Evolutionary conservation across 1,140 invertebrate species (phyloP).

Genomic region (Apis florea): DNA sequence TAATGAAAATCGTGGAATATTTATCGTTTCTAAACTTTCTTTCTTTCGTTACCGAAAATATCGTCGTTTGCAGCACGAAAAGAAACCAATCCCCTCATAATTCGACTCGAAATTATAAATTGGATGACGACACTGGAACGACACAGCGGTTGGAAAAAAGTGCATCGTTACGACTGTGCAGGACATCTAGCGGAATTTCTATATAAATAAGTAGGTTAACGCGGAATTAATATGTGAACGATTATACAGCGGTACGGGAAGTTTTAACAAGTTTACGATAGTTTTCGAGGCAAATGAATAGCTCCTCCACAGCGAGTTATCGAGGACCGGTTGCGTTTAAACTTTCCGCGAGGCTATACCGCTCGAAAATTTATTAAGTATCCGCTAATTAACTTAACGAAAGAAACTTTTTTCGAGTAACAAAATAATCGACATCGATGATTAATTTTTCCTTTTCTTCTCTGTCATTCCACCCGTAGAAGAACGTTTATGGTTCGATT

Average conservation of each 20-base stretch:
- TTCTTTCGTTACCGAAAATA: neutral
- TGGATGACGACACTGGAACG: neutral
- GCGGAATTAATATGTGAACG: constrained; percentile 24
- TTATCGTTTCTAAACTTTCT: neutral
- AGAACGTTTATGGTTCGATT: neutral
- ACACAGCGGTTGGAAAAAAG: neutral
- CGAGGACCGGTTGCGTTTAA: neutral
- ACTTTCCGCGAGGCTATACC: neutral
- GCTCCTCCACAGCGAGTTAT: neutral
- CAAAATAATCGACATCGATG: no score
- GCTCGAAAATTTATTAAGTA: neutral
- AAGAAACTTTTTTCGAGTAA: neutral
- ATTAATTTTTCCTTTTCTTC: neutral
- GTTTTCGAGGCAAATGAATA: constrained; percentile 5
- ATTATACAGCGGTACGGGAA: constrained; percentile 7
- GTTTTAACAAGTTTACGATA: constrained; percentile 37
- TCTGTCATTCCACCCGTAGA: no score
- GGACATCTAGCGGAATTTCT: neutral
- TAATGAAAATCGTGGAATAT: neutral
- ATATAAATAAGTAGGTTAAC: constrained; percentile 13
- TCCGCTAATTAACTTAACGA: neutral
- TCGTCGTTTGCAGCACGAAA: rapidly evolving
- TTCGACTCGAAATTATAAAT: neutral
- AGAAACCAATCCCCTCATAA: neutral
- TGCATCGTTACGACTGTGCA: neutral